Evolutionary conservation across 1,140 invertebrate species (phyloP), one percentile per base, ranked within the genome.

Genomic region (Drosophila equinoxialis): DNA sequence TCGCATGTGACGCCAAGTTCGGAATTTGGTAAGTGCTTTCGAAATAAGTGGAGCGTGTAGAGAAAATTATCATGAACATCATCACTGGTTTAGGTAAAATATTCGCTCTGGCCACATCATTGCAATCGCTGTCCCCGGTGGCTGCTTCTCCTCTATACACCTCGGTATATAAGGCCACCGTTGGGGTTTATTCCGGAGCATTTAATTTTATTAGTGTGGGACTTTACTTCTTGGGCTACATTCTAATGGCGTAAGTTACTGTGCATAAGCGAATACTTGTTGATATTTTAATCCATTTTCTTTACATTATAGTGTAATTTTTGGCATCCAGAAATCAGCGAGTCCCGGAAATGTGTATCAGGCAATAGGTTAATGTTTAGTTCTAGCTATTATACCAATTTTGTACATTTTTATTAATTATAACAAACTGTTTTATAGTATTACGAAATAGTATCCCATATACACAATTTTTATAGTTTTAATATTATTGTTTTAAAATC

Each of bases 1-100:
- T 95, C 95, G 1, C 95, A 95, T 79, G 93, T 94, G 13, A 93
- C 95, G n/a, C 94, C 94, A 8, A 48, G 90, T 3, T 92, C 94
- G 30, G 95, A 96, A 85, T 93, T 94, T 68, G 95, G 95, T 87
- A 94, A 94, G 91, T 82, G 10, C 7, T 23, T 23, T 51, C 20
- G n/a, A 3, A 23, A 51, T 23, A 10, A 10, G 17, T 23, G 1
- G 17, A 51, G 8, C 17, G 17, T 23, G 13, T 39, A 39, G 37
- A 2, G 37, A 2, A 10, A n/a, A 81, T 11, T 0, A 11, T 17
- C 45, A 42, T 6, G 0, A 41, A 54, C 10, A 8, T 1, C 1
- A 57, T 48, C 7, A 30, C 62, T 10, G 3, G 57, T 39, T 6
- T 17, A 94, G 94, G 94, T 26, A 94, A 94, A 92, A 93, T 95